phyloP scores from a whole-genome alignment of 1,140 invertebrate genomes.

The Zaprionus inermis region DNA sequence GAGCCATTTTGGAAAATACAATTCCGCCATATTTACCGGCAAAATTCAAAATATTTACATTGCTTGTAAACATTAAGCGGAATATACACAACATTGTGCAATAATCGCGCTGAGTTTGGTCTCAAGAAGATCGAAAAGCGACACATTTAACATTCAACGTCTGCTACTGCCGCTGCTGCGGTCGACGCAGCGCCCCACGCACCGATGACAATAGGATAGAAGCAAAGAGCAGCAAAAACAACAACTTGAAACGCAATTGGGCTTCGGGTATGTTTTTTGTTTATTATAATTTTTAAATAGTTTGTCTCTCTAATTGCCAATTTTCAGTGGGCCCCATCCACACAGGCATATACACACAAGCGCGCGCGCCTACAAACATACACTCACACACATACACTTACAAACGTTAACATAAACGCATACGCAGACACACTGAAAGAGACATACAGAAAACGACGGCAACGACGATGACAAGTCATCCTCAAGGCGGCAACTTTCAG shows the following conservation, averaged over 20 bases:
- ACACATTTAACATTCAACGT: conserved; percentile 57
- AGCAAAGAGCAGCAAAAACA: conserved; percentile 48
- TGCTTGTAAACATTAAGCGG: conserved; percentile 52
- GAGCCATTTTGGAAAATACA: conserved; percentile 82
- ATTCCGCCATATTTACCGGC: conserved; percentile 83
- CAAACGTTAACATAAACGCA: conserved; percentile 20
- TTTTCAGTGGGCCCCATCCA: conserved; percentile 46
- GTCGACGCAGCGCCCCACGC: conserved; percentile 63
- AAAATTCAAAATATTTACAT: conserved; percentile 84
- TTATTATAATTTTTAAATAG: conserved; percentile 41
- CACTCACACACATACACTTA: conserved; percentile 38
- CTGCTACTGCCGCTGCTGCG: conserved; percentile 55
- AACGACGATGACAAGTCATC: conserved; percentile 76
- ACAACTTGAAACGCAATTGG: conserved; percentile 45
- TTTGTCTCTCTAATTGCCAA: conserved; percentile 57
- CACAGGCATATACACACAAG: conserved; percentile 47
- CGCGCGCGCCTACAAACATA: conserved; percentile 53
- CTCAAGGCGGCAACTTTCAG: conserved; percentile 71
- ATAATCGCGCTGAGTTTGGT: conserved; percentile 37
- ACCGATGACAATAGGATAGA: conserved; percentile 63
- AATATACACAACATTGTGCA: conserved; percentile 39
- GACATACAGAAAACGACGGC: conserved; percentile 32
- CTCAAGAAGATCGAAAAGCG: conserved; percentile 44
- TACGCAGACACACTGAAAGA: conserved; percentile 29
- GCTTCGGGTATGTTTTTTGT: conserved; percentile 44